These are phyloP conservation scores for Villa cingulata DNA, from an alignment of 2,888 invertebrate species.

Conservation along the genomic window DNA sequence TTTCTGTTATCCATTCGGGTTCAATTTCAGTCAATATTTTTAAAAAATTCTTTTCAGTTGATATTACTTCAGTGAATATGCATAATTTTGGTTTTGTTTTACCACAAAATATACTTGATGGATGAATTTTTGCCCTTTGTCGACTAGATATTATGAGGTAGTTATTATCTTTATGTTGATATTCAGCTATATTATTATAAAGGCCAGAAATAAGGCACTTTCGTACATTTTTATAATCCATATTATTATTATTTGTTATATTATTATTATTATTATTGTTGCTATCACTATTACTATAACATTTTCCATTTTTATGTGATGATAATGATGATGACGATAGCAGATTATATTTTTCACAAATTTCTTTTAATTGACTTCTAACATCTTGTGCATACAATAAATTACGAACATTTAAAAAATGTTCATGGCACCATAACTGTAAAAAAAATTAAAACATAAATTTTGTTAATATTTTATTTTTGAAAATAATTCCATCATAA, in stretches of 20 bases:
- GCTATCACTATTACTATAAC: background rate
- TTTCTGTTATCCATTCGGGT: conserved; percentile 62
- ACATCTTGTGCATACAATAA: conserved; percentile 69
- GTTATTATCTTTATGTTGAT: conserved; percentile 53
- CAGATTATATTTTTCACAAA: conserved; percentile 45
- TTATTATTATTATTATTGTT: conserved; percentile 48
- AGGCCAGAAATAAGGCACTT: conserved; percentile 71
- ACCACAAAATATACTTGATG: conserved; percentile 55
- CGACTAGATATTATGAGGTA: conserved; percentile 50
- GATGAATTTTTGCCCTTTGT: conserved; percentile 68
- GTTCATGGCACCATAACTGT: conserved; percentile 70
- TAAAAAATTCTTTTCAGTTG: conserved; percentile 70
- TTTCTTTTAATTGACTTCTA: conserved; percentile 59
- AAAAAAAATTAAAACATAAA: conserved; percentile 8
- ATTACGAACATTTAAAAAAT: conserved; percentile 73
- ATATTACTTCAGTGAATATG: conserved; percentile 75
- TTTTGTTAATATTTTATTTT: background rate
- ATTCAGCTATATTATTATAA: conserved; percentile 75
- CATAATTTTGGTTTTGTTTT: conserved; percentile 55
- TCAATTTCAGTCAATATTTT: conserved; percentile 64
- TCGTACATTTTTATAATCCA: conserved; percentile 48
- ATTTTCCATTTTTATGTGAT: background rate
- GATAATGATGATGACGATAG: background rate
- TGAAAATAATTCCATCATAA: background rate
- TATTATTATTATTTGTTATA: conserved; percentile 45